Evolutionary conservation across 2,888 invertebrate genomes (phyloP).

Genomic region (Plagiodera versicolora): DNA sequence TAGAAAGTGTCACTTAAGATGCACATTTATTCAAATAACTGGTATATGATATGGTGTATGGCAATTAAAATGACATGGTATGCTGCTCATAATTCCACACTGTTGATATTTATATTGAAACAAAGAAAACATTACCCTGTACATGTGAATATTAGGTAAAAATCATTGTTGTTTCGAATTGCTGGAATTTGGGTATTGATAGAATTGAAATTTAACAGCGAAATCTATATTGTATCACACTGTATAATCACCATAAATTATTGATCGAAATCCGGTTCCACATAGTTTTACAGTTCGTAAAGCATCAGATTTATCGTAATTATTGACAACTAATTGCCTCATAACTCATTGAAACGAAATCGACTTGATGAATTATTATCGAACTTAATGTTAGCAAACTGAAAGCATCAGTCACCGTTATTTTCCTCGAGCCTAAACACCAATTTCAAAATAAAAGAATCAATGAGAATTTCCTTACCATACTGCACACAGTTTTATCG

Average conservation of each 20-base stretch:
- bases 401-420: neutral
- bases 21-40: slow-evolving; percentile 27
- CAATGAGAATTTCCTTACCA: neutral
- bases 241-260: neutral
- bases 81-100: slow-evolving; percentile 20
- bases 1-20: slow-evolving; percentile 26
- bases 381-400: neutral
- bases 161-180: too few relatives aligned
- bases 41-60: slow-evolving; percentile 17
- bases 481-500: neutral
- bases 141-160: too few relatives aligned
- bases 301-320: neutral
- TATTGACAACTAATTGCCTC: neutral
- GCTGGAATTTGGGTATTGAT: neutral
- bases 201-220: neutral
- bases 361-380: neutral
- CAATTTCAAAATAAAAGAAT: too few relatives aligned
- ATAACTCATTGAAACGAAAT: neutral
- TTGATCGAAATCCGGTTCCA: neutral
- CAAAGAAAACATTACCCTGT: neutral
- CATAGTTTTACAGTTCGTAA: neutral
- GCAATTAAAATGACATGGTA: slow-evolving; percentile 25
- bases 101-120: neutral
- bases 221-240: neutral
- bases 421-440: neutral